Conservation (phyloP, 2,888 invertebrate species). For the Maniola hyperantus region DNA sequence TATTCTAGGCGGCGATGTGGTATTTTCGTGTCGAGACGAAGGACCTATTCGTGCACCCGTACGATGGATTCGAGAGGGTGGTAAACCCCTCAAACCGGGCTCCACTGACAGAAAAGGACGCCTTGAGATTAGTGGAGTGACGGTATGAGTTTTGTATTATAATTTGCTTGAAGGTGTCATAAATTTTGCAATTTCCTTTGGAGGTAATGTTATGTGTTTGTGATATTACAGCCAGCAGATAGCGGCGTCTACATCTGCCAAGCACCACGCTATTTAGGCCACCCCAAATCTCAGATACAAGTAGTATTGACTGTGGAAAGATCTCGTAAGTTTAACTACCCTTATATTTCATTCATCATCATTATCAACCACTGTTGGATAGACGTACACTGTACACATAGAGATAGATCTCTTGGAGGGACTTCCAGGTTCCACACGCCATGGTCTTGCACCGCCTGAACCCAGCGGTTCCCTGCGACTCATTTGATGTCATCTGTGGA, state of each 20-base stretch:
- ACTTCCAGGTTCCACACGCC: neutral
- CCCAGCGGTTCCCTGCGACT: no score
- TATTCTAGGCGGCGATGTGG: constrained; percentile 91
- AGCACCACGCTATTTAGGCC: constrained; percentile 85
- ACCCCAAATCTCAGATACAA: constrained; percentile 85
- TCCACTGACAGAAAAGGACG: constrained; percentile 89
- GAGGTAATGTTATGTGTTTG: neutral
- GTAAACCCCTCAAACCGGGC: constrained; percentile 88
- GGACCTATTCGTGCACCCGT: constrained; percentile 90
- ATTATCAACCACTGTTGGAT: neutral
- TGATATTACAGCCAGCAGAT: constrained; percentile 82
- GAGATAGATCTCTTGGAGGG: no score
- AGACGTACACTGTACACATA: no score
- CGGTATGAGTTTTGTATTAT: constrained; percentile 13
- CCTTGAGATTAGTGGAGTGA: constrained; percentile 85
- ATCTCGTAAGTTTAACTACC: constrained; percentile 84
- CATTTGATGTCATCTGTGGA: no score
- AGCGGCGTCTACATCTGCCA: constrained; percentile 93
- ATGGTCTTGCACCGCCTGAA: no score
- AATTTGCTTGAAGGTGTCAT: no score
- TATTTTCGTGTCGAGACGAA: constrained; percentile 96
- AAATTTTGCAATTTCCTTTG: no score
- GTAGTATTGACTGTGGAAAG: constrained; percentile 88
- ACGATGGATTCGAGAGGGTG: constrained; percentile 88
- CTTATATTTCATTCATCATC: neutral